Conservation (phyloP, 1,140 invertebrate genomes). For the Brachionus sp. region DNA sequence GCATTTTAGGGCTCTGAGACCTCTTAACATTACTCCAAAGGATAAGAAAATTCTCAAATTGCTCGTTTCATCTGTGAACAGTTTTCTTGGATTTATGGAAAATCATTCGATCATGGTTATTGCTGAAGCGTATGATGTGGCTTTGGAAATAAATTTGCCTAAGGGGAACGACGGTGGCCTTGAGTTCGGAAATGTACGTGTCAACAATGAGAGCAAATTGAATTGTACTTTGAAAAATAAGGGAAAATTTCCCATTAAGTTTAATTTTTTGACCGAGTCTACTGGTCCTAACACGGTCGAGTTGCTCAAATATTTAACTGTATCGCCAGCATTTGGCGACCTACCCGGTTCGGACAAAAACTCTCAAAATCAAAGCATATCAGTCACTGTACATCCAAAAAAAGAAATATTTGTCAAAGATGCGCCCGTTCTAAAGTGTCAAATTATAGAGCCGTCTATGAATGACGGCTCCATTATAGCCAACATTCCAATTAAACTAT, state of each 20-base stretch:
- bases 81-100: slow-evolving; percentile 47
- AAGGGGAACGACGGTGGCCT: slow-evolving; percentile 60
- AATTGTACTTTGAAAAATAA: slow-evolving; percentile 59
- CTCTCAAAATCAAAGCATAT: not conserved
- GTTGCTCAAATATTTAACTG: slow-evolving; percentile 21
- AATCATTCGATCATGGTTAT: slow-evolving; percentile 48
- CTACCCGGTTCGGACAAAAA: slow-evolving; percentile 25
- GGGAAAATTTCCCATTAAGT: slow-evolving; percentile 60
- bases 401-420: slow-evolving; percentile 38
- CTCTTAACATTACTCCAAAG: slow-evolving; percentile 49
- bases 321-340: slow-evolving; percentile 4
- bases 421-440: slow-evolving; percentile 51
- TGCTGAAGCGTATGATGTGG: slow-evolving; percentile 60
- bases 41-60: slow-evolving; percentile 53
- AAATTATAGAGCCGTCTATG: slow-evolving; percentile 58
- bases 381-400: not conserved
- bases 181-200: slow-evolving; percentile 58
- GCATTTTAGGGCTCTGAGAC: slow-evolving; percentile 59
- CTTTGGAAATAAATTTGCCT: slow-evolving; percentile 60
- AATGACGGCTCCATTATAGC: slow-evolving; percentile 56
- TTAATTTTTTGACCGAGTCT: slow-evolving; percentile 46
- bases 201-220: slow-evolving; percentile 58
- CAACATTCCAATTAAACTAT: slow-evolving; percentile 58
- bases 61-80: slow-evolving; percentile 37
- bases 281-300: not conserved